Percentiles rank a stretch among this genome's conserved stretches.
These are phyloP conservation scores for Amblyopsis rosae DNA, from an alignment of 2,113 vertebrate species.

Conservation along the genomic window DNA sequence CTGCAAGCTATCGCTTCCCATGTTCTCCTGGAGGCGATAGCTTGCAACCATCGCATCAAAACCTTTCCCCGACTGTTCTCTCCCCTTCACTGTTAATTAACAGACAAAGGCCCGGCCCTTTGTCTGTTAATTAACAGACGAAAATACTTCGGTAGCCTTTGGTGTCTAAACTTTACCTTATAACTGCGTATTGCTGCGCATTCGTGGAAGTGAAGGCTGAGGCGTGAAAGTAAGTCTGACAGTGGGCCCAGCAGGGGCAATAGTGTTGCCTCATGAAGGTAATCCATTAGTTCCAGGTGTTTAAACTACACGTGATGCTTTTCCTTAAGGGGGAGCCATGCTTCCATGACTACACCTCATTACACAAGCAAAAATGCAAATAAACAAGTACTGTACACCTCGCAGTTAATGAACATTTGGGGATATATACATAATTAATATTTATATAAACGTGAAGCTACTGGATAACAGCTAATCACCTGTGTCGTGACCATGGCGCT, in stretches of 20 bases:
- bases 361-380: conserved; percentile 43
- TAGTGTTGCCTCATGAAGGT: conserved; percentile 33
- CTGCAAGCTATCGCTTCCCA: conserved; percentile 15
- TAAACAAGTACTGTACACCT: conserved; percentile 23
- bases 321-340: conserved; percentile 25
- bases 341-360: conserved; percentile 30
- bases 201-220: conserved; percentile 34
- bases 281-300: conserved; percentile 54
- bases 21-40: conserved; percentile 4
- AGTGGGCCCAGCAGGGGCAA: conserved; percentile 28
- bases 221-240: conserved; percentile 38
- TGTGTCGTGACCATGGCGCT: conserved; percentile 19
- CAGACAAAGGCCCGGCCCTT: too few relatives aligned
- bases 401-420: conserved; percentile 45
- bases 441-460: conserved; percentile 33
- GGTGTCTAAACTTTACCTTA: not conserved
- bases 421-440: conserved; percentile 36
- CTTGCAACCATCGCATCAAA: too few relatives aligned
- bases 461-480: conserved; percentile 7
- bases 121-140: too few relatives aligned
- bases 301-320: conserved; percentile 35
- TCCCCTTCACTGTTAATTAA: too few relatives aligned
- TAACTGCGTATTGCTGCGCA: conserved; percentile 33
- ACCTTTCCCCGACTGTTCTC: too few relatives aligned
- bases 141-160: not conserved